These are phyloP conservation scores for Tonatia bakeri DNA, from an alignment of 2,113 vertebrate species.

Conservation along the genomic window DNA sequence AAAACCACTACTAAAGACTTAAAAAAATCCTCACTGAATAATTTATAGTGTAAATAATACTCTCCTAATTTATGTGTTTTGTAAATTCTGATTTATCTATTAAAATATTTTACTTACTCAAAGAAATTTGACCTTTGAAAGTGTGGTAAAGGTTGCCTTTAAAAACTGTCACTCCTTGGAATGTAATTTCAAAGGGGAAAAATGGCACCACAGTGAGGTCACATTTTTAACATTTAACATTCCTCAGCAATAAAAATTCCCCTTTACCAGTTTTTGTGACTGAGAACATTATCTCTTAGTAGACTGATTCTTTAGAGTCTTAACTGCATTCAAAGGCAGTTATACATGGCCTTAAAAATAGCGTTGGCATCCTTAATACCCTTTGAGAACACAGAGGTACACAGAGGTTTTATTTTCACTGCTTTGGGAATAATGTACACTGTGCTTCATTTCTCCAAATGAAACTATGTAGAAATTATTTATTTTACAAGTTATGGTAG, in stretches of 20 bases:
- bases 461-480: slow-evolving; percentile 39
- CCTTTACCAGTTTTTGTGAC: not conserved
- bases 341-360: slow-evolving; percentile 36
- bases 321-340: slow-evolving; percentile 13
- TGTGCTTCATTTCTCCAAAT: slow-evolving; percentile 48
- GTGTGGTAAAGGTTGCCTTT: not conserved
- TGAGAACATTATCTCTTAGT: not conserved
- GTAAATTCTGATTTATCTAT: slow-evolving; percentile 25
- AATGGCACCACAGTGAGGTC: not conserved
- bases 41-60: slow-evolving; percentile 21
- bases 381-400: slow-evolving; percentile 20
- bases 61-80: slow-evolving; percentile 36
- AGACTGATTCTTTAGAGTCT: not conserved
- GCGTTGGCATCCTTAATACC: slow-evolving; percentile 13
- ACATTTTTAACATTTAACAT: slow-evolving; percentile 37
- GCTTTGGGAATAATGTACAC: slow-evolving; percentile 29
- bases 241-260: not conserved
- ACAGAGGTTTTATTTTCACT: slow-evolving; percentile 41
- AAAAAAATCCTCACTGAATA: slow-evolving; percentile 35
- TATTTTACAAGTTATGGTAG: slow-evolving; percentile 47
- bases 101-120: not conserved
- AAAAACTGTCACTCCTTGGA: slow-evolving; percentile 22
- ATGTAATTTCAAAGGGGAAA: slow-evolving; percentile 34
- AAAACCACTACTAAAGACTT: not conserved
- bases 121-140: slow-evolving; percentile 22